phyloP scores from a whole-genome alignment of 2,797 vertebrate species.

The Notamacropus eugenii region DNA sequence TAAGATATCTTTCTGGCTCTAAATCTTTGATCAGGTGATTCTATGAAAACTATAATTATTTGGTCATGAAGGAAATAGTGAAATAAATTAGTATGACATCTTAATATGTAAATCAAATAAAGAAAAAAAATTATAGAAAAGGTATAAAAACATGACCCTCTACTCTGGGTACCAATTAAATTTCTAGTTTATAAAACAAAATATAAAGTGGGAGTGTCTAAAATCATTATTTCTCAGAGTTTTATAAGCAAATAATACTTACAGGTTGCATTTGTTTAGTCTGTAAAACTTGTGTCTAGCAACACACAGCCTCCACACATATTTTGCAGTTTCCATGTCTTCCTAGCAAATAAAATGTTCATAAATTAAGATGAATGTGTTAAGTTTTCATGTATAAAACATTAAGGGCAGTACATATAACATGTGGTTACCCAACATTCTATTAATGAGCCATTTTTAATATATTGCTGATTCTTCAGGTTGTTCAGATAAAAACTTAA shows the following conservation, averaged over 20 bases:
- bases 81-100: not conserved
- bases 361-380: slow-evolving; percentile 23
- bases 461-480: not conserved
- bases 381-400: not conserved
- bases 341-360: slow-evolving; percentile 89
- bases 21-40: not conserved
- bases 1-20: not conserved
- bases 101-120: slow-evolving; percentile 9
- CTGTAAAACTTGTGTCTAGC: slow-evolving; percentile 99
- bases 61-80: slow-evolving; percentile 24
- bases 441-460: not conserved
- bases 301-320: slow-evolving; percentile 97
- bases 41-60: not conserved
- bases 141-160: not conserved
- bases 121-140: not conserved
- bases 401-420: not conserved
- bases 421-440: fast-evolving
- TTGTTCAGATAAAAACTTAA: not conserved
- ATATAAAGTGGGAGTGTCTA: not conserved
- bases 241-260: slow-evolving; percentile 85
- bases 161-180: slow-evolving; percentile 1
- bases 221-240: not conserved
- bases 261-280: slow-evolving; percentile 96
- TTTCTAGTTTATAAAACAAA: not conserved
- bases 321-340: slow-evolving; percentile 99